Base-by-base conservation (phyloP, 2,888 invertebrate species). In the Boloria euphrosyne region DNA sequence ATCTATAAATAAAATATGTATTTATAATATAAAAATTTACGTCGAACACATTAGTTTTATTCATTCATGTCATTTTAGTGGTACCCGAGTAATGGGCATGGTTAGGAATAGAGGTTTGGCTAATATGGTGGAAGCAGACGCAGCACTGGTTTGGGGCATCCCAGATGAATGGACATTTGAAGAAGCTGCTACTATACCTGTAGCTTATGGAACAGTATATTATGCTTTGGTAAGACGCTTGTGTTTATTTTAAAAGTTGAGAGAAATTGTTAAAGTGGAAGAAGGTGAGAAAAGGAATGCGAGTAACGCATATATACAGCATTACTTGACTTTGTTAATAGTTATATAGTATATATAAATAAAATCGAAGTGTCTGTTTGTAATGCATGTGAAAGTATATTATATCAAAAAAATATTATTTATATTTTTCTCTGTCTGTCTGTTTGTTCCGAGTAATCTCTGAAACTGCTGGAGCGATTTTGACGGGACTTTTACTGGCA, bases 101-200 rank as follows among this genome's bases (percentile, higher is more conserved):
- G 90, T 95, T 13, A 82, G 85, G 2, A 87, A 84, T 73, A 81
- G 93, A 10, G 94, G 95, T 54, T 81, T 96, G 77, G 93, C 96
- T 0, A 94, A 94, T 67, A 81, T 94, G 69, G 94, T 94, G 0
- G 88, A 92, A 67, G 93, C 93, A 5, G 93, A 95, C 77, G 84
- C 79, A 18, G 84, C 90, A 4, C 86, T 94, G 27, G 77, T 85
- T 22, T 97, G 96, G 96, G 84, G 93, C 49, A 88, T 97, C 7
- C 97, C 97, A 3, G 93, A 95, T 3, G 84, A 92, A 6, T 97
- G 96, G 96, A 93, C 92, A 18, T 86, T 96, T 52, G 94, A 95
- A 74, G 95, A 97, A 73, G 97, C 96, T 0, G 95, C 96, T 4
- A 95, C 96, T 0, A 93, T 97, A 0, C 97, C 97, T 0, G 95